phyloP scores from a whole-genome alignment of 2,888 invertebrate genomes.

The Thera obeliscata region DNA sequence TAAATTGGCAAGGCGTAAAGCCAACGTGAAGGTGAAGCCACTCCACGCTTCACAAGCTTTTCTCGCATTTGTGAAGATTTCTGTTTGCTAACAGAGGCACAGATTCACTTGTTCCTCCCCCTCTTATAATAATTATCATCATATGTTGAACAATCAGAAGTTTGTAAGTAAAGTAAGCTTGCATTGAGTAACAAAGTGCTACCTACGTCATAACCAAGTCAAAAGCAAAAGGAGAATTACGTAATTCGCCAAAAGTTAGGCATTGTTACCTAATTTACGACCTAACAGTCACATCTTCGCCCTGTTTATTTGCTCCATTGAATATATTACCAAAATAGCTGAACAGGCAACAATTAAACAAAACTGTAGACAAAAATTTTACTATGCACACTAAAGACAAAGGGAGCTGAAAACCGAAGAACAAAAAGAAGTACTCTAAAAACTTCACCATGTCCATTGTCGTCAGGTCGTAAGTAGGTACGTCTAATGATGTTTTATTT shows the following conservation, averaged over 20 bases:
- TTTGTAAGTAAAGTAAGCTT: slow-evolving; percentile 3
- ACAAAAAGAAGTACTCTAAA: too few species aligned
- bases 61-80: slow-evolving; percentile 7
- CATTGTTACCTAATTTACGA: slow-evolving; percentile 2
- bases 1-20: slow-evolving; percentile 26
- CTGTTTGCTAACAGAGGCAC: slow-evolving; percentile 11
- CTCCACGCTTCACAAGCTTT: slow-evolving; percentile 28
- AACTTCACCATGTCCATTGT: too few species aligned
- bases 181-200: slow-evolving; percentile 13
- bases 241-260: slow-evolving; percentile 9
- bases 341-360: too few species aligned
- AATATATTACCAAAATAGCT: neutral
- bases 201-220: slow-evolving; percentile 5
- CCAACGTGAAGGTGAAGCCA: slow-evolving; percentile 11
- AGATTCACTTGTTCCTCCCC: slow-evolving; percentile 9
- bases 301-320: neutral
- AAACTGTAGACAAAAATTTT: neutral
- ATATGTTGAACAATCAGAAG: slow-evolving; percentile 23
- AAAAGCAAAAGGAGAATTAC: slow-evolving; percentile 5
- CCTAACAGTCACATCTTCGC: neutral
- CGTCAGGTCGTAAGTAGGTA: too few species aligned
- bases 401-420: neutral
- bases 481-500: too few species aligned
- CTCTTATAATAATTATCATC: neutral
- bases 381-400: neutral